phyloP scores from a whole-genome alignment of 2,113 vertebrate species.

The Origma solitaria region DNA sequence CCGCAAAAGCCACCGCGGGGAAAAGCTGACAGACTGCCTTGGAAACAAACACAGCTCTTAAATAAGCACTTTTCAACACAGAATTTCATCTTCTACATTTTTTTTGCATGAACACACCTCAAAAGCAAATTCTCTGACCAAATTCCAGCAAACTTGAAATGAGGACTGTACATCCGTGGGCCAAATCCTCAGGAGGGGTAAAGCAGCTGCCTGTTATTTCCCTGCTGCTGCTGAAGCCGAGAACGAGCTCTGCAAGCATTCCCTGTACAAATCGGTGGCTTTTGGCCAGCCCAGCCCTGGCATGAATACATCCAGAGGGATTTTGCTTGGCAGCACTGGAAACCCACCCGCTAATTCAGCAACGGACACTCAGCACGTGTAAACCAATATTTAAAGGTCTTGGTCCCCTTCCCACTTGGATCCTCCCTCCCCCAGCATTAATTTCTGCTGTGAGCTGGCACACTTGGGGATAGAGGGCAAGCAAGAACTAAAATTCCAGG shows the following conservation, averaged over 20 bases:
- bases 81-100: not conserved
- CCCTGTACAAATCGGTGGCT: not conserved
- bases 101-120: not conserved
- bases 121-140: constrained; percentile 2
- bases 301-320: not conserved
- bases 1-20: not conserved
- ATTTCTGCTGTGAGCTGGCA: not conserved
- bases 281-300: not conserved
- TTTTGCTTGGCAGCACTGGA: not conserved
- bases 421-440: not conserved
- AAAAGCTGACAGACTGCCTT: not conserved
- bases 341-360: not conserved
- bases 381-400: not conserved
- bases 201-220: not conserved
- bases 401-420: not conserved
- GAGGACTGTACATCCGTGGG: not conserved
- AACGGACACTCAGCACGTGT: not conserved
- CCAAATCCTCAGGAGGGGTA: not conserved
- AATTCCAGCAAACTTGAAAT: not conserved
- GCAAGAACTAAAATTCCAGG: not conserved
- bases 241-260: not conserved
- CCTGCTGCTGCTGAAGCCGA: not conserved
- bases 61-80: not conserved
- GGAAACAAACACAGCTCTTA: not conserved
- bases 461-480: not conserved